Conservation (phyloP, 1,140 invertebrate species). For the Drosophila jambulina region DNA sequence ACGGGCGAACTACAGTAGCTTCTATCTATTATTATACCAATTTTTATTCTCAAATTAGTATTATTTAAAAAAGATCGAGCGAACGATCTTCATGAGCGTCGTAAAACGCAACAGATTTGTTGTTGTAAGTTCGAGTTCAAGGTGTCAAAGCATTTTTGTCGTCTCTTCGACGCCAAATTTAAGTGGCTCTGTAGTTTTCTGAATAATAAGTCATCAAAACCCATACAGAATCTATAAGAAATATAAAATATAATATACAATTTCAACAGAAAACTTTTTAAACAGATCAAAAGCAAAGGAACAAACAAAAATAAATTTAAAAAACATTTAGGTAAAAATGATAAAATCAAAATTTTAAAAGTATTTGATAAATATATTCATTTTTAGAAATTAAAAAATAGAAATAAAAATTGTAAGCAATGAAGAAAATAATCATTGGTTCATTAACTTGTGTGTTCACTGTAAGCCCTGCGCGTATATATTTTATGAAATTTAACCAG, state of each 20-base stretch:
- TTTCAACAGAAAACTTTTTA: neutral
- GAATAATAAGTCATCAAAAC: too few relatives aligned
- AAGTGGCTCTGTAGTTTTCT: too few relatives aligned
- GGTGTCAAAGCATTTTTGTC: too few relatives aligned
- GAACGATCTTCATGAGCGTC: neutral
- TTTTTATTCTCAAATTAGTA: neutral
- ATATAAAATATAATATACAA: neutral
- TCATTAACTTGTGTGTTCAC: neutral
- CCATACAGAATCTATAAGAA: too few relatives aligned
- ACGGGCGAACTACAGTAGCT: neutral
- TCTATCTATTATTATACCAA: neutral
- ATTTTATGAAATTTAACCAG: constrained; percentile 3
- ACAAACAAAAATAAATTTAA: neutral
- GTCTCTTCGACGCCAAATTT: too few relatives aligned
- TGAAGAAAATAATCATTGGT: neutral
- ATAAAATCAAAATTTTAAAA: neutral
- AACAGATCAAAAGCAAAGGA: neutral
- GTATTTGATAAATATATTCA: neutral
- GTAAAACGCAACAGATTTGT: neutral
- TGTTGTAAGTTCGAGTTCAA: neutral
- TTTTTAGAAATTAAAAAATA: neutral
- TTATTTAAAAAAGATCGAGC: too few relatives aligned
- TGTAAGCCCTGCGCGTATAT: neutral
- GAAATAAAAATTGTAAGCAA: neutral
- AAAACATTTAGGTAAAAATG: neutral